Conservation (phyloP, 1,140 invertebrate species). For the Drosophila nasuta region DNA sequence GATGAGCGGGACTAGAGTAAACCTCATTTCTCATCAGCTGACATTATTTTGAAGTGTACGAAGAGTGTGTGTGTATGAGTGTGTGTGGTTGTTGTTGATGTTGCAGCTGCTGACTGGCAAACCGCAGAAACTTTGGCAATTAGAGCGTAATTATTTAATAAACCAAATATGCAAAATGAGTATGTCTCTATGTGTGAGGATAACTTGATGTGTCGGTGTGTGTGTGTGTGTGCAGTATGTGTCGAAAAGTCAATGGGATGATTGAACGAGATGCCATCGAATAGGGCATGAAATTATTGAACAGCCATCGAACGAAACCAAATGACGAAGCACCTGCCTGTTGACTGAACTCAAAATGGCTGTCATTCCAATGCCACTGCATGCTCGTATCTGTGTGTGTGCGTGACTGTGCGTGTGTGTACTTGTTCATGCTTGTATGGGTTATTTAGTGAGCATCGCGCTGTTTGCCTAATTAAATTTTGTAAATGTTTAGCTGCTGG, state of each 20-base stretch:
- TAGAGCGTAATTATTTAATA: constrained; percentile 82
- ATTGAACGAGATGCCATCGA: constrained; percentile 34
- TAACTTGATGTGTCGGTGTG: constrained; percentile 20
- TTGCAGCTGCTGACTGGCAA: constrained; percentile 35
- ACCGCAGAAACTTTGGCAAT: constrained; percentile 76
- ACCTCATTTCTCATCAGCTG: constrained; percentile 51
- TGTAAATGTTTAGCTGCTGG: constrained; percentile 44
- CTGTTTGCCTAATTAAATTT: constrained; percentile 51
- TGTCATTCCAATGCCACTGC: constrained; percentile 38
- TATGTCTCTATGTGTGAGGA: neutral
- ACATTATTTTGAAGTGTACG: constrained; percentile 60
- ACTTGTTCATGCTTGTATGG: constrained; percentile 26
- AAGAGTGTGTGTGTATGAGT: constrained; percentile 1
- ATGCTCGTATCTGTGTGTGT: neutral
- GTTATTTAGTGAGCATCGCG: constrained; percentile 28
- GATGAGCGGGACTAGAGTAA: constrained; percentile 25
- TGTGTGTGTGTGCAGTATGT: constrained; percentile 5
- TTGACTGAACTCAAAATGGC: constrained; percentile 51
- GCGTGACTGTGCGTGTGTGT: constrained; percentile 15
- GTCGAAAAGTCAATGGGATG: constrained; percentile 45
- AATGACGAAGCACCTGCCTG: constrained; percentile 60
- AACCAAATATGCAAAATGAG: constrained; percentile 59
- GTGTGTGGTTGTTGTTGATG: constrained; percentile 18
- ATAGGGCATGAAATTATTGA: constrained; percentile 38
- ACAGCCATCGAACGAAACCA: constrained; percentile 48